These are phyloP conservation scores for Nebria salina DNA, from an alignment of 2,888 invertebrate species.

Conservation along the genomic window DNA sequence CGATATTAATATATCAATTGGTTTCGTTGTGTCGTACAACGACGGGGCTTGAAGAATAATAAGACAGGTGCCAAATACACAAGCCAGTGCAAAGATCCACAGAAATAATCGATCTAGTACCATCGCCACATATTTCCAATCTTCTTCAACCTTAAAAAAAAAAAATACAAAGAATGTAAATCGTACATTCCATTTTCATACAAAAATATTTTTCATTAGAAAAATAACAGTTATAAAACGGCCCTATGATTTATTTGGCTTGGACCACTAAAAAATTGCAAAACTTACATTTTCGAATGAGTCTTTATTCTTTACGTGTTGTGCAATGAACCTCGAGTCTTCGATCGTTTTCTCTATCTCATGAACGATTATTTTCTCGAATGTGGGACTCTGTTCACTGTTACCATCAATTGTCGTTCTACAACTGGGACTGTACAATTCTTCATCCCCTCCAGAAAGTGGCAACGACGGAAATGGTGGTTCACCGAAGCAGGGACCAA, in stretches of 20 bases:
- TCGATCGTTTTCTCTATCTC: slow-evolving; percentile 93
- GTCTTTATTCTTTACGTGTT: slow-evolving; percentile 94
- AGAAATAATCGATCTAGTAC: slow-evolving; percentile 96
- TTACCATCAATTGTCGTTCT: slow-evolving; percentile 66
- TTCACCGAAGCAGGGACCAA: slow-evolving; percentile 73
- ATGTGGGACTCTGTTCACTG: slow-evolving; percentile 78
- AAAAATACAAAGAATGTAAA: slow-evolving; percentile 46
- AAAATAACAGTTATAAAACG: neutral
- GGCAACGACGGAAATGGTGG: slow-evolving; percentile 75
- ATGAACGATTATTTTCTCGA: slow-evolving; percentile 82
- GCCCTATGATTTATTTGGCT: neutral
- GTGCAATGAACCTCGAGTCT: slow-evolving; percentile 93
- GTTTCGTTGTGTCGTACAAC: slow-evolving; percentile 88
- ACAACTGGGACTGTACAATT: slow-evolving; percentile 78
- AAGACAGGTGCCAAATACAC: slow-evolving; percentile 87
- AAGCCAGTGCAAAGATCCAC: slow-evolving; percentile 94
- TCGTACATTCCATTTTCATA: neutral
- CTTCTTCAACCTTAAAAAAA: slow-evolving; percentile 84
- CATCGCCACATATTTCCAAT: slow-evolving; percentile 98
- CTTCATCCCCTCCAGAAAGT: slow-evolving; percentile 82
- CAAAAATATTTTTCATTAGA: neutral
- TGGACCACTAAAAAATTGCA: neutral
- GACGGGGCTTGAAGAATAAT: slow-evolving; percentile 92
- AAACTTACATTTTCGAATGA: slow-evolving; percentile 90
- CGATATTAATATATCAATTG: slow-evolving; percentile 89